Base-by-base conservation (phyloP, 2,113 vertebrate genomes). In the Tychaedon coryphoeus region DNA sequence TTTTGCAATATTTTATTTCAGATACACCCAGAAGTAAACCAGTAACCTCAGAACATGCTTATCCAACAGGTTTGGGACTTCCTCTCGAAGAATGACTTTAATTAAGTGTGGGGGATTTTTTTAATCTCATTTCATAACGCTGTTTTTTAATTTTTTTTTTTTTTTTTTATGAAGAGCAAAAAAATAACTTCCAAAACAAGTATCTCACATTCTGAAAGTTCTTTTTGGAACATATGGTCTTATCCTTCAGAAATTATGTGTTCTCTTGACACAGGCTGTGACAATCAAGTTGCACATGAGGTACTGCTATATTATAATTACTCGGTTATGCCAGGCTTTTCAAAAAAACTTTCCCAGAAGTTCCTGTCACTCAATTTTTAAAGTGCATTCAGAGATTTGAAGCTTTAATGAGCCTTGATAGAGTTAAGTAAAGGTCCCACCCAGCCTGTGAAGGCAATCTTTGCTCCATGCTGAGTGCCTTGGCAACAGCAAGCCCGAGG, bases 281-380 rank as follows among this genome's bases (percentile, higher is more conserved):
- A 97, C 95, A 97, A 96, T 94, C 94, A 88, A 96, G 92, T 95
- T 88, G 96, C 96, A 97, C 94, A 94, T 92, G 96, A 97, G 95
- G 88, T 80, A 91, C 86, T 95, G 92, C 94, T 94, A 77, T 93
- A 96, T 95, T 97, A 94, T 95, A 97, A 95, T 96, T 93, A 92
- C 72, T 88, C 67, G 25, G 82, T 88, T 95, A 94, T 93, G 95
- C 91, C 94, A 97, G 82, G 79, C 83, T 95, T 97, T 88, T 95
- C 94, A 94, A 92, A 51, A 88, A 93, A 96, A 97, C 95, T 97
- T 97, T 88, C 92, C 95, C 95, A 97, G 94, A 95, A 97, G 96
- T 92, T 96, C 79, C 94, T 94, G 94, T 97, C 96, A 97, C 79
- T 97, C 96, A 95, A 48, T 88, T 95, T 66, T 19, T 28, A 95